Percentiles rank a stretch among this genome's conserved stretches.
Conservation (phyloP, 2,797 vertebrate genomes). For the Neosalanx taihuensis region DNA sequence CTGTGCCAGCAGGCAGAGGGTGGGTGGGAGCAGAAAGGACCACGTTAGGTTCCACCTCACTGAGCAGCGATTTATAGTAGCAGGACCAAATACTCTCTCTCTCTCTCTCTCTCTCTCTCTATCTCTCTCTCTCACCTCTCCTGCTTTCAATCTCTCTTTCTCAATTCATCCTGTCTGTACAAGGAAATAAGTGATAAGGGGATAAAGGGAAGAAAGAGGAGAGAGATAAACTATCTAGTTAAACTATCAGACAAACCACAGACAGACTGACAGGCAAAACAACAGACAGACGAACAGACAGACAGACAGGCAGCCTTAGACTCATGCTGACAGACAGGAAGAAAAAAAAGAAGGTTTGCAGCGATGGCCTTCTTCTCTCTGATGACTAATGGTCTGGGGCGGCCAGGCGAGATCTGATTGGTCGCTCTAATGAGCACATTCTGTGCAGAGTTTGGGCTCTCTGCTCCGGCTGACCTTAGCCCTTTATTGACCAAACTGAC, state of each 20-base stretch:
- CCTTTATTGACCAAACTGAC: slow-evolving; percentile 97
- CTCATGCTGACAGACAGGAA: slow-evolving; percentile 11
- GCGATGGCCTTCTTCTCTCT: slow-evolving; percentile 16
- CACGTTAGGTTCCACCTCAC: slow-evolving; percentile 83
- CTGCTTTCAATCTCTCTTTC: too few species aligned
- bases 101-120: slow-evolving; percentile 9
- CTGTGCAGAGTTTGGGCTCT: slow-evolving; percentile 82
- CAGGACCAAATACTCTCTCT: slow-evolving; percentile 43
- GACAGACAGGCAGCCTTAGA: slow-evolving; percentile 17
- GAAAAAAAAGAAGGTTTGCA: slow-evolving; percentile 26
- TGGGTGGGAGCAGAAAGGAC: slow-evolving; percentile 70
- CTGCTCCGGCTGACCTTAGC: slow-evolving; percentile 88
- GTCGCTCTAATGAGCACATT: slow-evolving; percentile 93
- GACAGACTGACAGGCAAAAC: neutral
- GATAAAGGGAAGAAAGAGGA: slow-evolving; percentile 11
- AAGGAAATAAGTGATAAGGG: neutral
- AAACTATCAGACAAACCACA: slow-evolving; percentile 18
- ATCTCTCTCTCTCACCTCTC: slow-evolving; percentile 23
- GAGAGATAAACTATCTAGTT: slow-evolving; percentile 28
- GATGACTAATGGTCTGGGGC: slow-evolving; percentile 88
- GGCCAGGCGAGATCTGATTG: slow-evolving; percentile 84
- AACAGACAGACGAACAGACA: neutral
- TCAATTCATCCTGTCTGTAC: too few species aligned
- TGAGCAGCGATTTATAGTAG: slow-evolving; percentile 84
- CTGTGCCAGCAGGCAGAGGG: slow-evolving; percentile 75